Percentiles rank a stretch among this genome's conserved stretches.
These are phyloP conservation scores for Trichonephila clavata DNA, from an alignment of 1,140 invertebrate species.

Conservation along the genomic window DNA sequence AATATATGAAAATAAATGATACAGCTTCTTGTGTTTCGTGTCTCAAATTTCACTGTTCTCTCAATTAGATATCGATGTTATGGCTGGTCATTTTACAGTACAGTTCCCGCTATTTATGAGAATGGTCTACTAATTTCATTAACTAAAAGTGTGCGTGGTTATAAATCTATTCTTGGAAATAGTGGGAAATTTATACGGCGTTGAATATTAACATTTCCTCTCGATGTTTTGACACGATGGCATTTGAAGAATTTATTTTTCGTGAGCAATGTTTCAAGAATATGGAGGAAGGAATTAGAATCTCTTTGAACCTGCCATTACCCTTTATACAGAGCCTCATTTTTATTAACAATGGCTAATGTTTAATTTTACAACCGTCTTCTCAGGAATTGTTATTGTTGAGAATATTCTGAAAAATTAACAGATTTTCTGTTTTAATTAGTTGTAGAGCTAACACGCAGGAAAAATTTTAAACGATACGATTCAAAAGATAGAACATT, in stretches of 20 bases:
- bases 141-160: not conserved
- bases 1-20: not conserved
- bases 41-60: not conserved
- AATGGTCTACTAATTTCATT: not conserved
- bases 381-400: too few relatives aligned
- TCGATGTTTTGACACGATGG: not conserved
- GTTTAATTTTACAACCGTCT: too few relatives aligned
- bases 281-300: too few relatives aligned
- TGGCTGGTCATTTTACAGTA: not conserved
- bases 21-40: not conserved
- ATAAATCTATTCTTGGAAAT: not conserved
- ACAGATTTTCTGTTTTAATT: too few relatives aligned
- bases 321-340: too few relatives aligned
- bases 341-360: too few relatives aligned
- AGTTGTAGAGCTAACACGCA: too few relatives aligned
- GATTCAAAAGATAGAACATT: too few relatives aligned
- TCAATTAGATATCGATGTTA: conserved; percentile 19
- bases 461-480: too few relatives aligned
- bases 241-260: not conserved
- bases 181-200: not conserved
- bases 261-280: not conserved
- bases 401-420: too few relatives aligned
- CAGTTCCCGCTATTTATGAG: not conserved
- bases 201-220: not conserved
- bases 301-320: too few relatives aligned